phyloP scores from a whole-genome alignment of 2,113 vertebrate genomes.

The Percopsis transmontana region DNA sequence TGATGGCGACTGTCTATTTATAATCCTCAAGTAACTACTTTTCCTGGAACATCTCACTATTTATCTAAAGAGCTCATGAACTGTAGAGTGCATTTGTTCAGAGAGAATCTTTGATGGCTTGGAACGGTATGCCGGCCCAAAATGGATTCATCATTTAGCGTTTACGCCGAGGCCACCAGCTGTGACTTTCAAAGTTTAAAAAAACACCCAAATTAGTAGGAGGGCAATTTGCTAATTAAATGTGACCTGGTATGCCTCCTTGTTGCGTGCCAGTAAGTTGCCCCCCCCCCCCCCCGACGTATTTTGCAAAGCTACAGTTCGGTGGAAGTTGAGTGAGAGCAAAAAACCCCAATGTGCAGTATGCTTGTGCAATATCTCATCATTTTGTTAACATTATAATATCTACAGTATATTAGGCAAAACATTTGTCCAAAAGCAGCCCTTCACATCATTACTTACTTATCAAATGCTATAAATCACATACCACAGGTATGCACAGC shows the following conservation, averaged over 20 bases:
- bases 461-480: too few species aligned
- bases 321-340: neutral
- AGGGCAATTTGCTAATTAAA: slow-evolving; percentile 64
- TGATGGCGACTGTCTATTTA: slow-evolving; percentile 71
- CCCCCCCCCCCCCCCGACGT: neutral
- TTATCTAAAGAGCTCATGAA: slow-evolving; percentile 69
- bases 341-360: too few species aligned
- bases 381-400: too few species aligned
- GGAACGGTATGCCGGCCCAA: slow-evolving; percentile 42
- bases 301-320: neutral
- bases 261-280: slow-evolving; percentile 28
- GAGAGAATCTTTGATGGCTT: slow-evolving; percentile 68
- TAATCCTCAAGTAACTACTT: slow-evolving; percentile 64
- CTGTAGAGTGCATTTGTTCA: slow-evolving; percentile 62
- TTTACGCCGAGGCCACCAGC: slow-evolving; percentile 59
- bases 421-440: too few species aligned
- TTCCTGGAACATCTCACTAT: slow-evolving; percentile 61
- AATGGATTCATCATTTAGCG: slow-evolving; percentile 64
- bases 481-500: too few species aligned
- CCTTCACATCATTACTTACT: too few species aligned
- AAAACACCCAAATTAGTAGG: slow-evolving; percentile 42
- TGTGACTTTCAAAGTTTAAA: slow-evolving; percentile 57
- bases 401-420: too few species aligned
- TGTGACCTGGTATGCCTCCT: slow-evolving; percentile 61
- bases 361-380: too few species aligned